Evolutionary conservation across 1,140 invertebrate species (phyloP).

Genomic region (Panonychus citri): DNA sequence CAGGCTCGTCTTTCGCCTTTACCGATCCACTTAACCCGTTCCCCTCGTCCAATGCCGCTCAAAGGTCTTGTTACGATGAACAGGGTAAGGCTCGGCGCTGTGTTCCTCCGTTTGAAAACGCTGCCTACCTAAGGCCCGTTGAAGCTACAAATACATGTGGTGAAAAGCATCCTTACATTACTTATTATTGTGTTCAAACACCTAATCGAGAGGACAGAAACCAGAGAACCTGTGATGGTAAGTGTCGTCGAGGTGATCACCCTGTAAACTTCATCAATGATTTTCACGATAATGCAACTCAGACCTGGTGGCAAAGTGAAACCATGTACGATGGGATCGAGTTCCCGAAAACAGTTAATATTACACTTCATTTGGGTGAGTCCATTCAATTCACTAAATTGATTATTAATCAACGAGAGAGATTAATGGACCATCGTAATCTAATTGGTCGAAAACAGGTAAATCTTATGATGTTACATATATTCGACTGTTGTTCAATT

Average conservation of each 20-base stretch:
- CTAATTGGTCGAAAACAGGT: constrained; percentile 30
- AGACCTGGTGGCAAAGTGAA: constrained; percentile 96
- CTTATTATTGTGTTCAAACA: constrained; percentile 71
- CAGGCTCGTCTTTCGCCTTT: too few relatives aligned
- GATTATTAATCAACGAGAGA: neutral
- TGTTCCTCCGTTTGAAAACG: constrained; percentile 85
- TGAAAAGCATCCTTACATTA: constrained; percentile 31
- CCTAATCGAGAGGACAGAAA: constrained; percentile 21
- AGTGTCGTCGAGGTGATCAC: constrained; percentile 29
- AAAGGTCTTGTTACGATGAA: constrained; percentile 26
- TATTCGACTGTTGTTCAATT: constrained; percentile 71
- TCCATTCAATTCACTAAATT: constrained; percentile 10
- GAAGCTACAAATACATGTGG: constrained; percentile 92
- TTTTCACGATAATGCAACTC: constrained; percentile 59
- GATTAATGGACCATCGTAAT: neutral
- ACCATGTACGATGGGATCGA: constrained; percentile 84
- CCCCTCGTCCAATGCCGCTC: neutral
- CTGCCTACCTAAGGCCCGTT: constrained; percentile 61
- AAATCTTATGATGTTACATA: constrained; percentile 96
- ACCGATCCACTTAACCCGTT: too few relatives aligned
- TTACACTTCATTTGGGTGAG: constrained; percentile 68
- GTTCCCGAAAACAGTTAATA: constrained; percentile 66
- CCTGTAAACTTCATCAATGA: constrained; percentile 65
- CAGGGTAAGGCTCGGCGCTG: constrained; percentile 43
- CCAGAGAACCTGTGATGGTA: constrained; percentile 35